Percentiles rank a stretch among this genome's conserved stretches.
phyloP scores from a whole-genome alignment of 2,113 vertebrate species.

The Halichoerus grypus region DNA sequence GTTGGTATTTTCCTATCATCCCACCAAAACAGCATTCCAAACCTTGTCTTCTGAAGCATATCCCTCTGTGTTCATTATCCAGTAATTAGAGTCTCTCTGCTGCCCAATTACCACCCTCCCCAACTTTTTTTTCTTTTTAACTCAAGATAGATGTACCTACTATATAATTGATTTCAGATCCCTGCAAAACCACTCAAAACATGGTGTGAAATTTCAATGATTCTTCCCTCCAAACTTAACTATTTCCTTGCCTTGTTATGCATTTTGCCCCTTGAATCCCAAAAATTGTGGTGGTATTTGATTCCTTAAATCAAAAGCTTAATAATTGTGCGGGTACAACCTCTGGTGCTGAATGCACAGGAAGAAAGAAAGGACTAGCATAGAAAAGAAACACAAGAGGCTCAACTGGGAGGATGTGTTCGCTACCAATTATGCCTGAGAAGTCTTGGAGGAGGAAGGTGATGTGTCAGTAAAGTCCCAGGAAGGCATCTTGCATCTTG shows the following conservation, averaged over 20 bases:
- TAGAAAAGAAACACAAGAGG: background rate
- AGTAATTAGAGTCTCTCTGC: background rate
- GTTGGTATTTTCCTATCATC: background rate
- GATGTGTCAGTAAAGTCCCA: background rate
- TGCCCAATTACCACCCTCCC: background rate
- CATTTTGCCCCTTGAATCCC: background rate
- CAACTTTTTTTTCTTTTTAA: background rate
- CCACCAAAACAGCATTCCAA: background rate
- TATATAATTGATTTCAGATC: background rate
- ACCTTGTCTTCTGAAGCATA: background rate
- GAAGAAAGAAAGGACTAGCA: background rate
- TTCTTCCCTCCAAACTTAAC: background rate
- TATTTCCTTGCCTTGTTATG: background rate
- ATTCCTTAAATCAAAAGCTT: conserved; percentile 33
- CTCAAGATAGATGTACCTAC: background rate
- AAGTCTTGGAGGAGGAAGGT: background rate
- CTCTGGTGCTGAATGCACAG: background rate
- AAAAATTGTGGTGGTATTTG: background rate
- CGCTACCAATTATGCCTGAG: background rate
- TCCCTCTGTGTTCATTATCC: background rate
- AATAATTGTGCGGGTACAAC: background rate
- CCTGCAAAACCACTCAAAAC: background rate
- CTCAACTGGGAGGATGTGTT: background rate
- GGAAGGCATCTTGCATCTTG: background rate
- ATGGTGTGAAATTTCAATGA: background rate